phyloP scores from a whole-genome alignment of 2,797 vertebrate species.

The Eidolon dupreanum region DNA sequence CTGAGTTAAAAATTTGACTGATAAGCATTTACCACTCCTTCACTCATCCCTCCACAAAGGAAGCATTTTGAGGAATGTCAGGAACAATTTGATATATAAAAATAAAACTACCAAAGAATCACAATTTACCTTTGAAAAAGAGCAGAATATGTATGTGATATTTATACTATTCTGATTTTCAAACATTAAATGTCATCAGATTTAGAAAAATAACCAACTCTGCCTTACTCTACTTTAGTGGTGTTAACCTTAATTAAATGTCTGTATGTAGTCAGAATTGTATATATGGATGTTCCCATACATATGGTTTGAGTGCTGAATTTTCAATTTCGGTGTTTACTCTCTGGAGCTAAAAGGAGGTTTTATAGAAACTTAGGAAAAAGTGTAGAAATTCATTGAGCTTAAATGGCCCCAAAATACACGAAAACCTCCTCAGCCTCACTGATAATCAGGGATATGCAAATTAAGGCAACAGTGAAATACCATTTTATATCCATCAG shows the following conservation, averaged over 20 bases:
- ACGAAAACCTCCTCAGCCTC: neutral
- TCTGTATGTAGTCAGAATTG: neutral
- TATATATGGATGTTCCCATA: neutral
- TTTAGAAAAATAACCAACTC: constrained; percentile 25
- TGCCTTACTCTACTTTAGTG: neutral
- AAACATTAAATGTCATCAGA: neutral
- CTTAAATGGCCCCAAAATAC: constrained; percentile 24
- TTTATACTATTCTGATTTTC: neutral
- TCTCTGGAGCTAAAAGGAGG: neutral
- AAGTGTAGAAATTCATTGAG: neutral
- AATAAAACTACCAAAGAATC: neutral
- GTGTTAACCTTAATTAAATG: neutral
- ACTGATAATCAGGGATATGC: neutral
- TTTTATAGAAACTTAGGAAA: constrained; percentile 21
- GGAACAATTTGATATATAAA: constrained; percentile 21
- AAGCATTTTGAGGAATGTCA: neutral
- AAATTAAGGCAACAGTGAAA: constrained; percentile 40
- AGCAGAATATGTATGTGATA: neutral
- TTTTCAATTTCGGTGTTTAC: constrained; percentile 26
- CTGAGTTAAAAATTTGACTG: constrained; percentile 3
- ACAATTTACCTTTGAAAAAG: neutral
- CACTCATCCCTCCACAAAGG: neutral
- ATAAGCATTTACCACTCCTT: neutral
- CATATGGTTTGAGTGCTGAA: neutral
- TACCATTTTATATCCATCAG: neutral